Evolutionary conservation across 2,113 vertebrate genomes (phyloP).

Genomic region (Tinamus guttatus): DNA sequence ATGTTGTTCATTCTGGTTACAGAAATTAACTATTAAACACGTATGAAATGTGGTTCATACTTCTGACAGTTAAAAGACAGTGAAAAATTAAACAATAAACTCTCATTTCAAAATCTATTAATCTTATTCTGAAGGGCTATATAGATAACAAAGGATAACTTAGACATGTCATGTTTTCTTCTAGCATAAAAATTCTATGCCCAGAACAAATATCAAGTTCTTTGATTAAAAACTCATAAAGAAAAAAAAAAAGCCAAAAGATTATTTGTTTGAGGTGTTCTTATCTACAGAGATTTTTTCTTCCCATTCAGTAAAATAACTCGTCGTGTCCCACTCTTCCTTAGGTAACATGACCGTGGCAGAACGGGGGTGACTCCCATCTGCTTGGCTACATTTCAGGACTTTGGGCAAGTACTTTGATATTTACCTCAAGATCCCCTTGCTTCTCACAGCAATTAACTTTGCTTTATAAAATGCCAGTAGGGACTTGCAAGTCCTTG

Average conservation of each 20-base stretch:
- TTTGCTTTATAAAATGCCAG: neutral
- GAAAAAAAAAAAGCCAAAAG: neutral
- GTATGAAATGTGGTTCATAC: neutral
- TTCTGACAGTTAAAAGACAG: neutral
- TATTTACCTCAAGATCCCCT: neutral
- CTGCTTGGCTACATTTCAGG: fast-evolving
- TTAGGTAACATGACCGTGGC: neutral
- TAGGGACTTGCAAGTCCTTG: neutral
- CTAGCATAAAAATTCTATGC: fast-evolving
- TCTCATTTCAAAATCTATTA: neutral
- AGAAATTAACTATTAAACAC: neutral
- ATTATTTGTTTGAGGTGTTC: neutral
- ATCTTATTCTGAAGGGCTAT: neutral
- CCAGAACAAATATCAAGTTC: neutral
- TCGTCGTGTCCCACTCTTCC: fast-evolving
- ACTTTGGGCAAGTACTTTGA: neutral
- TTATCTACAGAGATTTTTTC: neutral
- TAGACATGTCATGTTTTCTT: neutral
- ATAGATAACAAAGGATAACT: neutral
- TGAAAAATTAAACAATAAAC: neutral
- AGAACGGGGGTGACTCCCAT: neutral
- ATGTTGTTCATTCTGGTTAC: fast-evolving
- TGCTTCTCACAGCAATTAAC: fast-evolving
- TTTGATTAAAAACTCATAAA: neutral
- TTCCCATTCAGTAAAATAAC: neutral